phyloP scores from a whole-genome alignment of 2,797 vertebrate genomes.

The Clangula hyemalis region DNA sequence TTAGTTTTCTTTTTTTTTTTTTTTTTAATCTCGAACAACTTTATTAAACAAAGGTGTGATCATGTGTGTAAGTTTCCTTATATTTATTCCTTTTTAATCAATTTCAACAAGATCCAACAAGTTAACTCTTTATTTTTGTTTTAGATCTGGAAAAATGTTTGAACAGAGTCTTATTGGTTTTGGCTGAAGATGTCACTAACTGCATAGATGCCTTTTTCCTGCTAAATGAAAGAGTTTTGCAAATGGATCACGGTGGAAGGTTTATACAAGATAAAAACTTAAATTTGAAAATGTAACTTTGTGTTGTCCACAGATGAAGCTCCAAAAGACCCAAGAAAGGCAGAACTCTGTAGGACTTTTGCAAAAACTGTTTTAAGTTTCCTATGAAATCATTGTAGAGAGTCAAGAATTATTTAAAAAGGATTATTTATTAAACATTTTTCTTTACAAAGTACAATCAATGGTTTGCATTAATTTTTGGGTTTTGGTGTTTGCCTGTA shows the following conservation, averaged over 20 bases:
- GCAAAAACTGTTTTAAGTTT: not conserved
- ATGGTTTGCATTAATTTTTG: conserved; percentile 66
- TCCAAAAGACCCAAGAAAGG: not conserved
- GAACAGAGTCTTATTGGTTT: conserved; percentile 72
- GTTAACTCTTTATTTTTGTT: conserved; percentile 39
- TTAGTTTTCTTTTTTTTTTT: not conserved
- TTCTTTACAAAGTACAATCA: conserved; percentile 84
- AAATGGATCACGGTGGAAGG: conserved; percentile 73
- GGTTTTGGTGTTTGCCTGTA: conserved; percentile 68
- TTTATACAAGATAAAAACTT: conserved; percentile 74
- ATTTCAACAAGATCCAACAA: conserved; percentile 13
- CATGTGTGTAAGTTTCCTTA: not conserved
- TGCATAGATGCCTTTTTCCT: conserved; percentile 74
- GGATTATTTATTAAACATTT: conserved; percentile 84
- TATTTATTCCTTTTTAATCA: conserved; percentile 3
- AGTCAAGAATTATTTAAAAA: conserved; percentile 79
- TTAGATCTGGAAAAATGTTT: conserved; percentile 75
- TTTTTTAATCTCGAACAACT: not conserved
- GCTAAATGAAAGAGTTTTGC: conserved; percentile 73
- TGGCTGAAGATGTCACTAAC: conserved; percentile 73
- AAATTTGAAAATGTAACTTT: conserved; percentile 32
- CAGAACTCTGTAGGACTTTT: not conserved
- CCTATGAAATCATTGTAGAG: conserved; percentile 53
- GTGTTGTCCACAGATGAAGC: not conserved
- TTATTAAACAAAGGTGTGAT: not conserved